phyloP scores from a whole-genome alignment of 2,113 vertebrate species.

The Columba janthina region DNA sequence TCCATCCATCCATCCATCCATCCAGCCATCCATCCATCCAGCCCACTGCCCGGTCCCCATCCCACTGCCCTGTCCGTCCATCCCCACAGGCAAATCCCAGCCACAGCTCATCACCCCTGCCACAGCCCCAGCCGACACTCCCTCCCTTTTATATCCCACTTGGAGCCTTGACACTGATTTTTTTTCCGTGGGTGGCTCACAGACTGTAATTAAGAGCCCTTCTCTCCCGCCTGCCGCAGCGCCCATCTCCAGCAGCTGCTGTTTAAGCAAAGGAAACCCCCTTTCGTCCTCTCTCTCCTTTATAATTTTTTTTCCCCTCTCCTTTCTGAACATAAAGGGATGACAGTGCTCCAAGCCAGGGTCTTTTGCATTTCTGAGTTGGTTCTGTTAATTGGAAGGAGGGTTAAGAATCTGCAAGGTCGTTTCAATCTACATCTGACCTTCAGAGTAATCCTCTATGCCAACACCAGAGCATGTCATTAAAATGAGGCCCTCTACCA shows the following conservation, averaged over 20 bases:
- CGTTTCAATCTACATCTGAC: slow-evolving; percentile 75
- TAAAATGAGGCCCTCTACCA: slow-evolving; percentile 76
- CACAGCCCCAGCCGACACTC: rapidly evolving
- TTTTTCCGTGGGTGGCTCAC: background rate
- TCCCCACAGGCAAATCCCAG: rapidly evolving
- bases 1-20: no score
- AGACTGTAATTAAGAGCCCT: slow-evolving; percentile 43
- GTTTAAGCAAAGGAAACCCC: slow-evolving; percentile 42
- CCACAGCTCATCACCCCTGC: rapidly evolving
- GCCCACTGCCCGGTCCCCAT: no score
- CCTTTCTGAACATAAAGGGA: slow-evolving; percentile 35
- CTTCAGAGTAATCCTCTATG: slow-evolving; percentile 81
- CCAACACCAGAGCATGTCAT: slow-evolving; percentile 65
- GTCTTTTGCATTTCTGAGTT: slow-evolving; percentile 73
- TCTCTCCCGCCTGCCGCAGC: slow-evolving; percentile 5
- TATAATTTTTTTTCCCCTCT: background rate
- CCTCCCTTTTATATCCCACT: background rate
- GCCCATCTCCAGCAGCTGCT: background rate
- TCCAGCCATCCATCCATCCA: no score
- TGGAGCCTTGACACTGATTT: background rate
- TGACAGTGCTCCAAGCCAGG: slow-evolving; percentile 32
- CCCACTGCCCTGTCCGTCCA: rapidly evolving
- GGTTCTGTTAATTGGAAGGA: slow-evolving; percentile 77
- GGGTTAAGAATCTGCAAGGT: slow-evolving; percentile 78
- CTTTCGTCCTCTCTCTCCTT: slow-evolving; percentile 49